These are phyloP conservation scores for Andrena haemorrhoa DNA, from an alignment of 2,888 invertebrate species.

Conservation along the genomic window DNA sequence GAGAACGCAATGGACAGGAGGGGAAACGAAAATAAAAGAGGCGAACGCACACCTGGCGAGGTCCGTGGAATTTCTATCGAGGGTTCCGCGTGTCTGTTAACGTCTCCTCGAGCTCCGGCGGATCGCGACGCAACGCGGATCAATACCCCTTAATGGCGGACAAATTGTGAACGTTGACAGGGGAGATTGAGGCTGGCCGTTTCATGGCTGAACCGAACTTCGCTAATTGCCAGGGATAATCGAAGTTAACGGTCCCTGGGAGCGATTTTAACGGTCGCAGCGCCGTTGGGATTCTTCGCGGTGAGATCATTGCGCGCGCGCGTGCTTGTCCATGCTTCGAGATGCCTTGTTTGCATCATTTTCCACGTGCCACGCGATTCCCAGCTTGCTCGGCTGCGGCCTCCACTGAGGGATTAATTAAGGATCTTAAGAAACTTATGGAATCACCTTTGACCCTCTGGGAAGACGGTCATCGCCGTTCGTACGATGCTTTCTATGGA, in stretches of 20 bases:
- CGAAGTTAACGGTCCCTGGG: constrained; percentile 65
- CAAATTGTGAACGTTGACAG: constrained; percentile 60
- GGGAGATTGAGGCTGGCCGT: constrained; percentile 49
- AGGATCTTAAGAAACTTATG: constrained; percentile 35
- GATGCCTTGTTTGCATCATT: constrained; percentile 70
- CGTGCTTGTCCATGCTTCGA: constrained; percentile 13
- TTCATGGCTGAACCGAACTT: constrained; percentile 64
- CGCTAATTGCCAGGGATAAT: constrained; percentile 75
- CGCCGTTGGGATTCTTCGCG: constrained; percentile 68
- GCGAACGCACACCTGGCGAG: constrained; percentile 12
- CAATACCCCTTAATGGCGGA: constrained; percentile 58
- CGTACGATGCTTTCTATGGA: not conserved
- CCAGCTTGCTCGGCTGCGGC: constrained; percentile 65
- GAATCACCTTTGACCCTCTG: constrained; percentile 31
- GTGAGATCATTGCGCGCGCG: constrained; percentile 55
- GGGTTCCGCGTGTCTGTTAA: constrained; percentile 1
- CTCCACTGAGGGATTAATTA: constrained; percentile 56
- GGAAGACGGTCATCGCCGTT: not conserved
- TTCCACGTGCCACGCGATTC: constrained; percentile 69
- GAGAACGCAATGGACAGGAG: not conserved
- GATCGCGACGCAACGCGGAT: constrained; percentile 42
- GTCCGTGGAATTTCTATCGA: constrained; percentile 21
- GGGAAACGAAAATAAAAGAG: constrained; percentile 21
- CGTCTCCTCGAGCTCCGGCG: constrained; percentile 1
- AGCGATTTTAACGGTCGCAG: constrained; percentile 73